Percentiles rank a stretch among this genome's conserved stretches.
These are phyloP conservation scores for Apotomis betuletana DNA, from an alignment of 2,888 invertebrate species.

Conservation along the genomic window DNA sequence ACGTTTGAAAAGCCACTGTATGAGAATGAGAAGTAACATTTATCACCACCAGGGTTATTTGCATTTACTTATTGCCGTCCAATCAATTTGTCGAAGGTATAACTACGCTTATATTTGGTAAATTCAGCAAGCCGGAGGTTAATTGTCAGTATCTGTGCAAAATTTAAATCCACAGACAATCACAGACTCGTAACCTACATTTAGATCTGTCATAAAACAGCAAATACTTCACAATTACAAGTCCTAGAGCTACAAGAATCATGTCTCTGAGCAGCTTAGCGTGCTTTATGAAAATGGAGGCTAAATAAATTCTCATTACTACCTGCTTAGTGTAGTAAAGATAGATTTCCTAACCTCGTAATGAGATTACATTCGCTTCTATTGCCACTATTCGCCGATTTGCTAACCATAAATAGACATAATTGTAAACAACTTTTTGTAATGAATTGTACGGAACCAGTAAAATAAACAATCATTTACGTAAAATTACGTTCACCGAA, in stretches of 20 bases:
- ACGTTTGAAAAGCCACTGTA: no score
- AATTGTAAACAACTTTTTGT: conserved; percentile 42
- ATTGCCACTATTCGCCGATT: conserved; percentile 62
- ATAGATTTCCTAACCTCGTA: conserved; percentile 71
- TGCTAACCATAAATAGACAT: conserved; percentile 58
- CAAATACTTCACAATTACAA: conserved; percentile 66
- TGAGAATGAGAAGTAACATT: background rate
- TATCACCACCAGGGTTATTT: background rate
- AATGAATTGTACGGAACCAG: conserved; percentile 31
- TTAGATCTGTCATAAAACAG: conserved; percentile 44
- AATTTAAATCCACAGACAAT: background rate
- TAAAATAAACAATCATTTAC: conserved; percentile 44
- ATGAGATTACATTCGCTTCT: conserved; percentile 70
- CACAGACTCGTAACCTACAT: background rate
- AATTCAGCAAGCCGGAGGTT: background rate
- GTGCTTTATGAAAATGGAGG: conserved; percentile 73
- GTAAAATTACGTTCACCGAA: conserved; percentile 34
- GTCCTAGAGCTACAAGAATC: conserved; percentile 60
- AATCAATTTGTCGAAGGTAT: background rate
- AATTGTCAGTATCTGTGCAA: no score
- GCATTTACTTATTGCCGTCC: background rate
- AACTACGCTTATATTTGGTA: background rate
- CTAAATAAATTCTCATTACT: conserved; percentile 75
- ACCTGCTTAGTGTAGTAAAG: conserved; percentile 59
- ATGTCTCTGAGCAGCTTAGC: conserved; percentile 59